Base-by-base conservation (phyloP, 2,888 invertebrate species). In the Rhogogaster chlorosoma region DNA sequence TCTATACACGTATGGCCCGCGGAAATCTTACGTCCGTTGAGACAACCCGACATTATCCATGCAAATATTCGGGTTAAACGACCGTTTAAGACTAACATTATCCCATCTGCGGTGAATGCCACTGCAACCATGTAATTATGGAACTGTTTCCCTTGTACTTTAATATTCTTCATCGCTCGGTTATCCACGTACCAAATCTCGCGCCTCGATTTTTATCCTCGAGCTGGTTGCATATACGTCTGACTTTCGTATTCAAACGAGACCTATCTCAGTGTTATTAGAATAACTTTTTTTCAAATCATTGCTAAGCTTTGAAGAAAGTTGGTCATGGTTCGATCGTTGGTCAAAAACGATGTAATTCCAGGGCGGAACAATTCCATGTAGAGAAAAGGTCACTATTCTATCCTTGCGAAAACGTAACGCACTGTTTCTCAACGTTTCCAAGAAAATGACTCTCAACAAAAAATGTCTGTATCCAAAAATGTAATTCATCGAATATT, bases 41-140 rank as follows among this genome's bases (percentile, higher is more conserved):
- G 84, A 82, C 57, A 85, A 85, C 84, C 82, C 53, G 53, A 26
- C 71, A 85, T 85, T 82, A 71, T 85, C 71, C 84, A 85, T 85
- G 84, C 84, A 85, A 85, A 85, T 85, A 85, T 85, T 85, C 82
- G 84, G 84, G 84, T 85, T 85, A 85, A 85, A 71, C 70, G 84
- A 82, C 84, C 84, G 84, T 85, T 85, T 82, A 85, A 82, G 80
- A 82, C 84, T 82, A 85, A 82, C 82, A 38, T 85, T 85, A 82
- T 85, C 71, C 82, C 82, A 85, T 85, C 84, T 32, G 78, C 82
- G 57, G 45, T 36, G 84, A 82, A 85, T 71, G 84, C 80, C 84
- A 85, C 18, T 57, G 84, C 80, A 71, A 53, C 67, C 57, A 26
- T 87, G 87, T 87, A 87, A 87, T 87, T 87, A 87, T 83, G 85